These are phyloP conservation scores for Epinotia bilunana DNA, from an alignment of 2,888 invertebrate species.

Conservation along the genomic window DNA sequence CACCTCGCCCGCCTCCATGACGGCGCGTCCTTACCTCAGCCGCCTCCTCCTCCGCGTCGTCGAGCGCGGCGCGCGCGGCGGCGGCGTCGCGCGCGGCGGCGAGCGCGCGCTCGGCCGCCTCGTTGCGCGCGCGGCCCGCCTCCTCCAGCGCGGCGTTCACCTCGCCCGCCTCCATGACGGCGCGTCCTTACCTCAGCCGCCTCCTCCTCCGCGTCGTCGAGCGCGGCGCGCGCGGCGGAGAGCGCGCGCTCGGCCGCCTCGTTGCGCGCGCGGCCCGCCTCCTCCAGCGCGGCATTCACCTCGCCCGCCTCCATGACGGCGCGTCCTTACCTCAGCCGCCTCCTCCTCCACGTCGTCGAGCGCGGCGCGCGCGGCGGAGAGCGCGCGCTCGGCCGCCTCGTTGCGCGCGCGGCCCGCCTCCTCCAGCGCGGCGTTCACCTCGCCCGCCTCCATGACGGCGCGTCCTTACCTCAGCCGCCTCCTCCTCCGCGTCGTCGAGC, in stretches of 20 bases:
- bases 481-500: conserved; percentile 98
- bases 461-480: conserved; percentile 88
- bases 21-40: conserved; percentile 84
- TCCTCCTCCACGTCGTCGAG: conserved; percentile 99
- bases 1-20: conserved; percentile 87
- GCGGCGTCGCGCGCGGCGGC: conserved; percentile 87
- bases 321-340: conserved; percentile 86
- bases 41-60: conserved; percentile 97
- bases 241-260: conserved; percentile 91
- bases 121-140: conserved; percentile 87
- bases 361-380: conserved; percentile 90
- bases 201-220: conserved; percentile 98
- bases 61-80: conserved; percentile 93
- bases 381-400: conserved; percentile 92
- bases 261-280: conserved; percentile 88
- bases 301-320: conserved; percentile 84
- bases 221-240: conserved; percentile 90
- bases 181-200: conserved; percentile 86
- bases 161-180: conserved; percentile 85
- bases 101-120: conserved; percentile 91
- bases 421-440: conserved; percentile 92
- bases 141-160: conserved; percentile 93
- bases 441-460: conserved; percentile 80
- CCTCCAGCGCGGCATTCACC: conserved; percentile 92
- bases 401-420: conserved; percentile 89